Conservation (phyloP, 2,113 vertebrate genomes). For the Peromyscus californicus region DNA sequence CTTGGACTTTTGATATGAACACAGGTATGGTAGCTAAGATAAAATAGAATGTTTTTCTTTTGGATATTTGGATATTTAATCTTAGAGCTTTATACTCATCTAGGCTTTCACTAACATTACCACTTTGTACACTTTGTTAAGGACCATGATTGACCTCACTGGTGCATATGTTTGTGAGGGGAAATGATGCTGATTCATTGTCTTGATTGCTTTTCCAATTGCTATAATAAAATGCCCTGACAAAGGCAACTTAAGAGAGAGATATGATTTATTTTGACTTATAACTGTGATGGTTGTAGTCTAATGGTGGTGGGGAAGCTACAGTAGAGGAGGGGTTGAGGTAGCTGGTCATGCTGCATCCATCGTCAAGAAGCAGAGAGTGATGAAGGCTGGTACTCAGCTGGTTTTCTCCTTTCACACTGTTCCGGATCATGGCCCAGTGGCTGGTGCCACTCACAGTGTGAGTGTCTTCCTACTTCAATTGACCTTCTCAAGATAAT, state of each 20-base stretch:
- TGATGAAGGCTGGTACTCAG: neutral
- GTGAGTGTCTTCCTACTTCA: neutral
- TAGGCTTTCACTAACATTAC: neutral
- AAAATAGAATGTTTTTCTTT: neutral
- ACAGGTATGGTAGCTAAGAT: constrained; percentile 88
- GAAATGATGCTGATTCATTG: neutral
- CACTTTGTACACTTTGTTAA: constrained; percentile 15
- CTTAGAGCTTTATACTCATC: neutral
- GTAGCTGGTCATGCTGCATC: neutral
- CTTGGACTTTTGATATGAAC: constrained; percentile 94
- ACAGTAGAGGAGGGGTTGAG: too few species aligned
- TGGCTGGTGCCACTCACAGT: neutral
- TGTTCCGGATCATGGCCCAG: neutral
- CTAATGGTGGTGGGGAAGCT: neutral
- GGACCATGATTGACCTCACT: neutral
- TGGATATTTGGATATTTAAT: neutral
- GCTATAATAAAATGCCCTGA: neutral
- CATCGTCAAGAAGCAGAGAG: neutral
- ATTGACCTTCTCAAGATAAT: neutral
- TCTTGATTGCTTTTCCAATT: neutral
- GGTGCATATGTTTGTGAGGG: neutral
- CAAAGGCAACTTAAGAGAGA: neutral
- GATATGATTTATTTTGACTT: neutral
- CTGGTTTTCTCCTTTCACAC: neutral
- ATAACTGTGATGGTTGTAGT: neutral